These are phyloP conservation scores for Archilochus colubris DNA, from an alignment of 2,113 vertebrate species.

Conservation along the genomic window DNA sequence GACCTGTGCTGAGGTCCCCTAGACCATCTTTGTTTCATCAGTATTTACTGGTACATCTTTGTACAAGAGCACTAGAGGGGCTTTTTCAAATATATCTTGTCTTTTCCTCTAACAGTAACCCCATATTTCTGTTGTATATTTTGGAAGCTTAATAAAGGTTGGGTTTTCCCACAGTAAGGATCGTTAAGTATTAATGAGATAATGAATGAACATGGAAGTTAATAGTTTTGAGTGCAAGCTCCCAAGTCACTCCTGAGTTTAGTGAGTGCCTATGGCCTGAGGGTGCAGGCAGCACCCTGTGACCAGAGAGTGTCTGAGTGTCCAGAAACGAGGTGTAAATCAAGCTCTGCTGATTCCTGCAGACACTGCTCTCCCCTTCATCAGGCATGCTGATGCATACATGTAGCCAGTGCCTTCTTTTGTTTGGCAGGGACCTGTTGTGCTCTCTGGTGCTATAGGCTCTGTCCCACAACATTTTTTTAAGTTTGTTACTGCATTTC, in stretches of 20 bases:
- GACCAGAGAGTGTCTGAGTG: not conserved
- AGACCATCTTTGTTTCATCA: conserved; percentile 2
- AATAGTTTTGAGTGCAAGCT: not conserved
- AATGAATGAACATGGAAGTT: not conserved
- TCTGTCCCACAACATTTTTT: not conserved
- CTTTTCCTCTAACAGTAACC: not conserved
- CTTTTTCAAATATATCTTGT: not conserved
- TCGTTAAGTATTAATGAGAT: not conserved
- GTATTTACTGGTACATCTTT: conserved; percentile 6
- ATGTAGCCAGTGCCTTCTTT: not conserved
- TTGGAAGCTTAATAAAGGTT: not conserved
- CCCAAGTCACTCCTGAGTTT: not conserved
- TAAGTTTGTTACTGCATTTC: not conserved
- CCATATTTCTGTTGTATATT: not conserved
- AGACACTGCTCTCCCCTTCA: not conserved
- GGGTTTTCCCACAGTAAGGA: not conserved
- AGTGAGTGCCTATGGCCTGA: not conserved
- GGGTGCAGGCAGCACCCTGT: not conserved
- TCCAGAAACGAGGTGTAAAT: not conserved
- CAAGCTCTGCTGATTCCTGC: not conserved
- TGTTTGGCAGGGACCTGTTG: not conserved
- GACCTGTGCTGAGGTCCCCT: not conserved
- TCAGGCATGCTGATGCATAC: accelerated
- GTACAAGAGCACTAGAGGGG: not conserved
- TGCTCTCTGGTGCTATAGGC: not conserved